Evolutionary conservation across 30 jellyfish, hydroid and myxozoan species (phyloP), one percentile per base, ranked within the genome.

Genomic region (Cassiopea andromeda): DNA sequence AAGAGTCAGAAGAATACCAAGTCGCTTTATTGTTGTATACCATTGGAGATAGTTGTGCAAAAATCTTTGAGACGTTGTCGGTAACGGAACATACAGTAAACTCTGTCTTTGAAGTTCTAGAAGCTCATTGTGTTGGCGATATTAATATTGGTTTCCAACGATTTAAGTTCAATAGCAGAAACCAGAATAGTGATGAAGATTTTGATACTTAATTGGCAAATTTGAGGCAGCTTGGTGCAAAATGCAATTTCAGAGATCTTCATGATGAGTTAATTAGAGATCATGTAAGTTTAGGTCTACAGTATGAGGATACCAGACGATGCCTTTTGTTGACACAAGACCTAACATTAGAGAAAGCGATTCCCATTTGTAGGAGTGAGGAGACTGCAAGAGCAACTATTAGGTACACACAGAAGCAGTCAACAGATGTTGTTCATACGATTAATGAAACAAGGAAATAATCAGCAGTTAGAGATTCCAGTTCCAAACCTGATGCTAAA

Each of bases 11-110:
- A 81, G 90, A 60, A 10, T 81, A 81, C 90, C 88, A 60, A 60
- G 90, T 81, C 70, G 81, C 90, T 49, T 81, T 81, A 81, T 60
- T 81, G 90, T 64, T 79, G 17, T 81, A 81, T 81, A 60, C 90
- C 88, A 81, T 81, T 81, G 81, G 90, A 81, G 90, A 81, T 45
- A 46, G 90, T 81, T 60, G 90, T 81, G 82, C 90, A 67, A 81
- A 81, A 81, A 57, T 50, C 77, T 60, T 79, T 79, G 88, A 79
- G 77, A 79, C 88, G 58, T 79, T 44, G 88, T 45, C 88, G 18
- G 88, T 57, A 79, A 50, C 76, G 13, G 88, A 79, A 79, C 78
- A 78, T 79, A 48, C 78, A 45, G 88, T 79, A 50, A 61, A 61
- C 7, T 61, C 73, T 14, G 73, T 61, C 14, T 61, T 61, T 61